phyloP scores from a whole-genome alignment of 2,797 vertebrate genomes.

The Sebastes glaucus region DNA sequence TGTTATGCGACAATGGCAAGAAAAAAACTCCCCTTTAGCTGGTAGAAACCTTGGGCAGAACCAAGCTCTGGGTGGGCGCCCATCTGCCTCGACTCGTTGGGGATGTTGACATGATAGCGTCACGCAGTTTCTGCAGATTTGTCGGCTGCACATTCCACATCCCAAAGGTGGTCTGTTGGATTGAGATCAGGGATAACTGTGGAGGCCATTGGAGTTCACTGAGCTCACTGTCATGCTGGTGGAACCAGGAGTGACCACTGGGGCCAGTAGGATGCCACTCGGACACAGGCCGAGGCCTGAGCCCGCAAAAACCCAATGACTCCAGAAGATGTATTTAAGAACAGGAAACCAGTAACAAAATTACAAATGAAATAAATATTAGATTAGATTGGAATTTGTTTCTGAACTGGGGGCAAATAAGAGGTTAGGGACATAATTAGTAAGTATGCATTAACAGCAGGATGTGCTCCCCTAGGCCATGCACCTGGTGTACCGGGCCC shows the following conservation, averaged over 20 bases:
- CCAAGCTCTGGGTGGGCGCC: no score
- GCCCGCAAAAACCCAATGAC: no score
- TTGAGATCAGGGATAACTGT: not conserved
- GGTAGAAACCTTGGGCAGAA: no score
- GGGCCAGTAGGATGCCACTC: no score
- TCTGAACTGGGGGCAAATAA: not conserved
- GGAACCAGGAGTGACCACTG: not conserved
- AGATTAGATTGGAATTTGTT: not conserved
- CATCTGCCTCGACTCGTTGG: no score
- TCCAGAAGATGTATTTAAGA: not conserved
- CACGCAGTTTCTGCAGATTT: constrained; percentile 40
- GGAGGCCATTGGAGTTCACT: not conserved
- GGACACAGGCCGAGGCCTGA: no score
- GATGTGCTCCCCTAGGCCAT: constrained; percentile 86
- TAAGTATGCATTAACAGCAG: not conserved
- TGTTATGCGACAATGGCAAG: no score
- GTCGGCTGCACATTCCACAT: constrained; percentile 43
- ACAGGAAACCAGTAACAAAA: no score
- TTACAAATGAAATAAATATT: not conserved
- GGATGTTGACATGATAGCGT: constrained; percentile 11
- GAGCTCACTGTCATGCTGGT: not conserved
- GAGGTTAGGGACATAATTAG: not conserved
- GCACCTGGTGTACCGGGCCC: constrained; percentile 97
- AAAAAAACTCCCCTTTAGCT: no score
- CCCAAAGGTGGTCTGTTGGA: not conserved